Evolutionary conservation across 2,888 invertebrate species (phyloP).

Genomic region (Micropterix aruncella): DNA sequence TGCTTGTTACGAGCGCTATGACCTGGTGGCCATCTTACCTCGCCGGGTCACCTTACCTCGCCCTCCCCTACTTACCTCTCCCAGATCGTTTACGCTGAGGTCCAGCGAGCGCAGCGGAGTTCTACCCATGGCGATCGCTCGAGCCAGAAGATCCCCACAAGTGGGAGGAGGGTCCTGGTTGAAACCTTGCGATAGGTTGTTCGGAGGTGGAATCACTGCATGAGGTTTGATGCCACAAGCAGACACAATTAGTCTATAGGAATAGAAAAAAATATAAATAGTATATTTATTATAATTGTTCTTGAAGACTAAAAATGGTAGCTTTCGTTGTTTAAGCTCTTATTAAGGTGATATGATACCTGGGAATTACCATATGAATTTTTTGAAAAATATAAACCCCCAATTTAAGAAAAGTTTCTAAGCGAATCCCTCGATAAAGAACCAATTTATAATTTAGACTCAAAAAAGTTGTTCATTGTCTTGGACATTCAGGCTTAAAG

Average conservation of each 20-base stretch:
- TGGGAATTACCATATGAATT: too few species aligned
- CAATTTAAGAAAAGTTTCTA: too few species aligned
- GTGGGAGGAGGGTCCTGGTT: slow-evolving; percentile 32
- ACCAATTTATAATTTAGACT: too few species aligned
- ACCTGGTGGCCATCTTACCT: too few species aligned
- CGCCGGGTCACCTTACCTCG: too few species aligned
- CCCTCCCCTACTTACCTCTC: slow-evolving; percentile 27
- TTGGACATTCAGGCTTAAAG: too few species aligned
- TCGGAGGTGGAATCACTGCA: slow-evolving; percentile 25
- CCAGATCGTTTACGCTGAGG: slow-evolving; percentile 34
- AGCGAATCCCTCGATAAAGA: too few species aligned
- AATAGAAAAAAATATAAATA: neutral
- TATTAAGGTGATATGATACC: too few species aligned
- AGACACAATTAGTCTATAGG: slow-evolving; percentile 28
- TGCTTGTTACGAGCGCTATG: too few species aligned
- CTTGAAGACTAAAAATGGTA: neutral
- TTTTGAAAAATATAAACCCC: too few species aligned
- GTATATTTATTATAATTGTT: neutral
- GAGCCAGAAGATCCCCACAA: slow-evolving; percentile 32
- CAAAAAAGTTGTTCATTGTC: too few species aligned
- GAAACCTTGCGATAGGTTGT: slow-evolving; percentile 35
- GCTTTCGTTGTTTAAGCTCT: too few species aligned
- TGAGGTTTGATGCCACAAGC: slow-evolving; percentile 32
- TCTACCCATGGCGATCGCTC: slow-evolving; percentile 34
- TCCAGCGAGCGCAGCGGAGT: slow-evolving; percentile 32